Conservation (phyloP, 2,113 vertebrate species). For the Corydoras maculifer region DNA sequence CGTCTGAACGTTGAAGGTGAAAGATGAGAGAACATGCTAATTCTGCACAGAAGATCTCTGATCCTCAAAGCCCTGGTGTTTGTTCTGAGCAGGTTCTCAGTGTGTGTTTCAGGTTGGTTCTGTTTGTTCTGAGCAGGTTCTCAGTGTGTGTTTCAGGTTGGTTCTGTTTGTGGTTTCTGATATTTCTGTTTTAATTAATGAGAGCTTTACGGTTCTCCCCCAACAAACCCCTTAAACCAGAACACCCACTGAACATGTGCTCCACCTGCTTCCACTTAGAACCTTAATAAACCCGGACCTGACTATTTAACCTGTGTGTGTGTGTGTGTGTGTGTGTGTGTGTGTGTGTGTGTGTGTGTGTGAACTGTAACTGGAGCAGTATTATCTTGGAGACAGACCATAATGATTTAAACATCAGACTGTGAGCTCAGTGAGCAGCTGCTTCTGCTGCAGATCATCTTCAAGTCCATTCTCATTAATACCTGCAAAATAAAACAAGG, state of each 20-base stretch:
- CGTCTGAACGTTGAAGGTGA: too few species aligned
- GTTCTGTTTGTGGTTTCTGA: too few species aligned
- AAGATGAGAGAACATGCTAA: too few species aligned
- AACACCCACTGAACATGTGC: too few species aligned
- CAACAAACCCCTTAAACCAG: too few species aligned
- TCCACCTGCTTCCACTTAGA: too few species aligned
- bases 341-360: slow-evolving; percentile 37
- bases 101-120: background rate
- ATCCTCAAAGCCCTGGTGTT: too few species aligned
- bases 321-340: slow-evolving; percentile 24
- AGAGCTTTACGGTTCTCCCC: too few species aligned
- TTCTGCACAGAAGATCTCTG: too few species aligned
- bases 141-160: background rate
- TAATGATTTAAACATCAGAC: slow-evolving; percentile 42
- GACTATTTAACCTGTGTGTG: slow-evolving; percentile 1
- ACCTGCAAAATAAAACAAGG: background rate
- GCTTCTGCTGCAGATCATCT: slow-evolving; percentile 8
- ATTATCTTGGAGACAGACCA: slow-evolving; percentile 50
- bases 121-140: too few species aligned
- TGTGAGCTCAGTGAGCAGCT: slow-evolving; percentile 23
- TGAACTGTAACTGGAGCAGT: slow-evolving; percentile 39
- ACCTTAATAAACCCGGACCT: too few species aligned
- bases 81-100: background rate
- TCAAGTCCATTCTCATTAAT: background rate
- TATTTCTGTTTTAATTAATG: too few species aligned